Evolutionary conservation across 2,888 invertebrate genomes (phyloP), one percentile per base, ranked within the genome.

Genomic region (Yponomeuta malinellus): DNA sequence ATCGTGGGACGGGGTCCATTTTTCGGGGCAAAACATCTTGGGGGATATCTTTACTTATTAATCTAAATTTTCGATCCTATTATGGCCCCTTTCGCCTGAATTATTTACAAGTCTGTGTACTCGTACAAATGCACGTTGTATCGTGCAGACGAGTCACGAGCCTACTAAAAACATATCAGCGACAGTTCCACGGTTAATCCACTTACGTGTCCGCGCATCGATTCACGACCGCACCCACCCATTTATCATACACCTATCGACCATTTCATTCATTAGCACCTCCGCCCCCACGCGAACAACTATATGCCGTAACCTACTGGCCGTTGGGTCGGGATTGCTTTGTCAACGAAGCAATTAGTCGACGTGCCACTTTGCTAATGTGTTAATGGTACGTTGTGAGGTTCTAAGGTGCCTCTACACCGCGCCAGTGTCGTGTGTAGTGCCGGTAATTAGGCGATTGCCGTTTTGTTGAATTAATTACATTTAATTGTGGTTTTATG

Each of bases 241-340:
- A 86, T 89, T 87, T 84, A 83, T 89, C 88, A 89, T 86, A 81
- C 75, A 76, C 78, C 77, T 81, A 80, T 81, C 77, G 79, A 79
- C 79, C 77, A 70, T 71, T 84, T 81, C 84, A 85, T 88, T 87
- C 85, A 87, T 87, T 87, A 86, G 76, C 74, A 37, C 29, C 70
- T 71, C 74, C 75, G 73, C 75, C 72, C 75, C 75, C 75, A 76
- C 74, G 73, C 73, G 73, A 70, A 70, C 73, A 86, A 85, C 86
- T 59, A 83, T 83, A 81, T 81, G 86, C 88, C 84, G 83, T 88
- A 83, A 78, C 33, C 74, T 72, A 68, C 72, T 77, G 71, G 72
- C 72, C 76, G 83, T 81, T 85, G 81, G 84, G 82, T 79, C 79
- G 76, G 75, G 78, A 84, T 84, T 84, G 77, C 80, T 75, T 75